Percentiles rank a stretch among this genome's conserved stretches.
Evolutionary conservation across 2,888 invertebrate species (phyloP).

Genomic region (Drosophila limbata): DNA sequence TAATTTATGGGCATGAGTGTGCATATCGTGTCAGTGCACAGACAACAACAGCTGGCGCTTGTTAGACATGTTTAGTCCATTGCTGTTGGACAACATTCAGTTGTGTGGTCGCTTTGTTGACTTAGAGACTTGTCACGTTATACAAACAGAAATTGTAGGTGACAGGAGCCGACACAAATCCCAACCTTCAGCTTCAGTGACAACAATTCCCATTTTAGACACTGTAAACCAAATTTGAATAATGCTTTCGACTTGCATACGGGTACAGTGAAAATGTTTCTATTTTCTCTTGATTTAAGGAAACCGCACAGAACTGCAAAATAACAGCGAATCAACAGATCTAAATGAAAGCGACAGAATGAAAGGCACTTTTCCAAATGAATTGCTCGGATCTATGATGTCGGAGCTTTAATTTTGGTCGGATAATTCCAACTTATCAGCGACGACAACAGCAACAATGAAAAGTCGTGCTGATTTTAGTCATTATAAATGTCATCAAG

Average conservation of each 20-base stretch:
- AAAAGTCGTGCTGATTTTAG: slow-evolving; percentile 57
- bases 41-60: slow-evolving; percentile 18
- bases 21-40: slow-evolving; percentile 15
- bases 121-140: slow-evolving; percentile 30
- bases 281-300: background rate
- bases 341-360: slow-evolving; percentile 30
- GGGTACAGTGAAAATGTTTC: background rate
- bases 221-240: slow-evolving; percentile 9
- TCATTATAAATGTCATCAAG: slow-evolving; percentile 78
- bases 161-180: slow-evolving; percentile 25
- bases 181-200: slow-evolving; percentile 8
- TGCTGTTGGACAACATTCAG: slow-evolving; percentile 5
- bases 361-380: slow-evolving; percentile 35
- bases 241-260: background rate
- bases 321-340: slow-evolving; percentile 15
- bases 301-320: background rate
- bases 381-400: slow-evolving; percentile 57
- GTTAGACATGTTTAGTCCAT: slow-evolving; percentile 18
- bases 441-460: slow-evolving; percentile 24
- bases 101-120: slow-evolving; percentile 34
- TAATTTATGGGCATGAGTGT: slow-evolving; percentile 41
- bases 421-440: slow-evolving; percentile 19
- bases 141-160: slow-evolving; percentile 20
- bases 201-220: slow-evolving; percentile 7
- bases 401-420: slow-evolving; percentile 34